Conservation (phyloP, 2,888 invertebrate species). For the Caenorhabditis sulstoni region DNA sequence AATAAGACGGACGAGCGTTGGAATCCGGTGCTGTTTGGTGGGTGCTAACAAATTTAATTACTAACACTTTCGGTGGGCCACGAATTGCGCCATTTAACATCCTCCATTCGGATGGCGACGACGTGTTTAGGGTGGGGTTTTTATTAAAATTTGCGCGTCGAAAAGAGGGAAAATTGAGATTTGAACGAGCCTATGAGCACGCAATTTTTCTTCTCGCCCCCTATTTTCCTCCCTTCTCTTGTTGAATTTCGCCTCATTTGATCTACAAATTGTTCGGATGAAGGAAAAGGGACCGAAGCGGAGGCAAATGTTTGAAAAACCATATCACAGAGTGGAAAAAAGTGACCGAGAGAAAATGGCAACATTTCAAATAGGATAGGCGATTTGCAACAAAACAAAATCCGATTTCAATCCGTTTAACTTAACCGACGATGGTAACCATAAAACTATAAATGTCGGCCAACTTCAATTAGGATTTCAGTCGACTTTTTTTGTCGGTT, state of each 20-base stretch:
- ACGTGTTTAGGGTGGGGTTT: constrained; percentile 41
- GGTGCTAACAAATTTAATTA: constrained; percentile 70
- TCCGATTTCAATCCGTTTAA: constrained; percentile 61
- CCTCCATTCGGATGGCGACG: constrained; percentile 16
- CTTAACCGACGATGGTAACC: constrained; percentile 20
- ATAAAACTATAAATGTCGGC: constrained; percentile 19
- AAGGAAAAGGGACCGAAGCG: background rate
- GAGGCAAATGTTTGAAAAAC: constrained; percentile 11
- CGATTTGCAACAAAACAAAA: constrained; percentile 38
- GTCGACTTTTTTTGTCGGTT: too few relatives aligned
- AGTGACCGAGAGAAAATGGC: constrained; percentile 52
- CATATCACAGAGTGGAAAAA: background rate
- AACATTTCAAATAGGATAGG: constrained; percentile 56
- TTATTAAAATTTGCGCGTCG: constrained; percentile 55
- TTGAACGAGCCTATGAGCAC: constrained; percentile 56
- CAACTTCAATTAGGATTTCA: constrained; percentile 17
- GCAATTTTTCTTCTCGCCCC: constrained; percentile 36
- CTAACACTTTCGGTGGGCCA: constrained; percentile 61
- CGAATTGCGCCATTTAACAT: constrained; percentile 69
- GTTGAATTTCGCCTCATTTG: constrained; percentile 27
- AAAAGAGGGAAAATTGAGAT: constrained; percentile 46
- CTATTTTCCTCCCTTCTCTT: background rate
- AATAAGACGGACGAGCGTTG: constrained; percentile 53
- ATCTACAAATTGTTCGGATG: constrained; percentile 8
- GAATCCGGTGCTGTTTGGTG: constrained; percentile 42